phyloP scores from a whole-genome alignment of 2,113 vertebrate species.

The Catharus minimus region DNA sequence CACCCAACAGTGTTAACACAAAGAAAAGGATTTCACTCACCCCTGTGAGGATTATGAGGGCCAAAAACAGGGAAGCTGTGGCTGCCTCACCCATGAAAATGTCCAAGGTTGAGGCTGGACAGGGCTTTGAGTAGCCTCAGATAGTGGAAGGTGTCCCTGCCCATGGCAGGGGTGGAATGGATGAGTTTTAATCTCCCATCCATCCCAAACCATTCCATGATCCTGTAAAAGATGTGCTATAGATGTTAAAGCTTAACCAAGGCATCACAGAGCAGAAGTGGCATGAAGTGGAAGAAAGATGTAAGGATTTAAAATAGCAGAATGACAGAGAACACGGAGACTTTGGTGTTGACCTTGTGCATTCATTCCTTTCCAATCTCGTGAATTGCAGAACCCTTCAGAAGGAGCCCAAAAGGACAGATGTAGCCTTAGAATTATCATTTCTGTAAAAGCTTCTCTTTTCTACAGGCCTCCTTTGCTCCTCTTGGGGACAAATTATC shows the following conservation, averaged over 20 bases:
- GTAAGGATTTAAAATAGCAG: neutral
- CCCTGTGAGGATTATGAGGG: neutral
- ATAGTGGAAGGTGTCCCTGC: neutral
- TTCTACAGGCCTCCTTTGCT: neutral
- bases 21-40: neutral
- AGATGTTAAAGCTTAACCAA: neutral
- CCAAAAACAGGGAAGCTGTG: neutral
- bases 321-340: neutral
- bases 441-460: neutral
- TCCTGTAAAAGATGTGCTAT: neutral
- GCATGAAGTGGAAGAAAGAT: neutral
- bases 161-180: neutral
- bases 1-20: accelerated
- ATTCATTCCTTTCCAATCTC: neutral
- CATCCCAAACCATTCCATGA: neutral
- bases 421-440: neutral
- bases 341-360: neutral
- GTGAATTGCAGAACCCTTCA: neutral
- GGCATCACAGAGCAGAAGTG: neutral
- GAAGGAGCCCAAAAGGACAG: neutral
- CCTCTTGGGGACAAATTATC: neutral
- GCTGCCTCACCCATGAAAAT: neutral
- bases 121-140: neutral
- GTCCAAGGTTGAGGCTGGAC: neutral
- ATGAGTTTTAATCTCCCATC: neutral